Conservation (phyloP, 2,113 vertebrate species). For the Hoplias malabaricus region DNA sequence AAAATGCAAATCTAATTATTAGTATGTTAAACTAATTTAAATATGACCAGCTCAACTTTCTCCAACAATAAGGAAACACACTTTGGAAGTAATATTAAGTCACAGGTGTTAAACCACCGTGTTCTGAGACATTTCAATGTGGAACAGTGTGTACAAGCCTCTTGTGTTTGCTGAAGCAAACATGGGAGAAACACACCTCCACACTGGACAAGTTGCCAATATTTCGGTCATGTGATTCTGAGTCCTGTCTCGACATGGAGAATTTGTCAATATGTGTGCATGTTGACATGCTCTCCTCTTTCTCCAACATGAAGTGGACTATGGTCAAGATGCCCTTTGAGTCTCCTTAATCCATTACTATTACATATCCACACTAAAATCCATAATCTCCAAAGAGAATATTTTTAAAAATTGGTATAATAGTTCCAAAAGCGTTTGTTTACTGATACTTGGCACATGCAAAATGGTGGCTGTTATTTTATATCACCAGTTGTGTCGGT, state of each 20-base stretch:
- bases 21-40: neutral
- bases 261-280: constrained; percentile 68
- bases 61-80: neutral
- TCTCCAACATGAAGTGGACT: constrained; percentile 57
- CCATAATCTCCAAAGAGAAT: constrained; percentile 25
- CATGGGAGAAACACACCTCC: constrained; percentile 65
- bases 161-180: constrained; percentile 56
- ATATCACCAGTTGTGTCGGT: neutral
- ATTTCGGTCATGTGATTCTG: constrained; percentile 74
- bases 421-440: neutral
- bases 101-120: neutral
- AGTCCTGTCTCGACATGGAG: constrained; percentile 71
- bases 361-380: neutral
- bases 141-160: constrained; percentile 23
- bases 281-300: constrained; percentile 64
- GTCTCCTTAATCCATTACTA: constrained; percentile 29
- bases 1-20: neutral
- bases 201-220: constrained; percentile 74
- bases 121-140: neutral
- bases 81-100: neutral
- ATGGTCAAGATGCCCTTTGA: constrained; percentile 19
- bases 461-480: neutral
- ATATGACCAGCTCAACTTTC: neutral
- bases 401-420: neutral
- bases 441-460: neutral